Base-by-base conservation (phyloP, 2,113 vertebrate genomes). In the Ceuthmochares aereus region DNA sequence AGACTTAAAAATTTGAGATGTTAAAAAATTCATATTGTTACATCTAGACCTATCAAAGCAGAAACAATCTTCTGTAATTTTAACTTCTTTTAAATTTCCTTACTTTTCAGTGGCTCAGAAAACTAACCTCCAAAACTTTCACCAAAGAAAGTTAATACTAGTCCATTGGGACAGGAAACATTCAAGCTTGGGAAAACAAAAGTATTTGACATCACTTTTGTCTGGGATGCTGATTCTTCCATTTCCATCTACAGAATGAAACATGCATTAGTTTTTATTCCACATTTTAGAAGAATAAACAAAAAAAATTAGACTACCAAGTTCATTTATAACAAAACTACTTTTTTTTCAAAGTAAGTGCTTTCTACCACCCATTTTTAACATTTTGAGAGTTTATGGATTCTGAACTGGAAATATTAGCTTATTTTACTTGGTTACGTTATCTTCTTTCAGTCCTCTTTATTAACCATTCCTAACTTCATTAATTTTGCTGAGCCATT, bases 131-230 rank as follows among this genome's bases (percentile, higher is more conserved):
- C 32, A 67, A 87, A 62, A 13, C 95, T 90, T 62, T 98, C 98
- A 52, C 90, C 94, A n/a, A 98, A 87, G 93, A 99, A 99, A 60
- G 98, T 97, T 86, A 99, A 76, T 29, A 98, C 93, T 2, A 99
- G 98, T 34, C 99, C 99, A 93, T 86, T 99, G 59, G 99, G 99
- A 94, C 98, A 98, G 72, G 98, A 99, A 54, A 98, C 90, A 10
- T 97, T 98, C 62, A 99, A 97, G 83, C 94, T 97, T 14, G 92
- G 98, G 90, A 99, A 98, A 12, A 87, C 59, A 75, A 59, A 76
- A 86, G 55, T 70, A 66, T 86, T 73, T 16, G 77, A 36, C 15
- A 59, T 42, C 64, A 86, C 84, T 89, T 86, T 56, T 60, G 19
- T 80, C 36, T 76, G 80, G 54, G 95, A 90, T 84, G 84, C 30